A percentile compares a stretch with the other conserved stretches of the same genome.
Evolutionary conservation across 37 sponge, comb jelly and placozoan genomes (phyloP).

Genomic region (Cliona cf. orientalis): DNA sequence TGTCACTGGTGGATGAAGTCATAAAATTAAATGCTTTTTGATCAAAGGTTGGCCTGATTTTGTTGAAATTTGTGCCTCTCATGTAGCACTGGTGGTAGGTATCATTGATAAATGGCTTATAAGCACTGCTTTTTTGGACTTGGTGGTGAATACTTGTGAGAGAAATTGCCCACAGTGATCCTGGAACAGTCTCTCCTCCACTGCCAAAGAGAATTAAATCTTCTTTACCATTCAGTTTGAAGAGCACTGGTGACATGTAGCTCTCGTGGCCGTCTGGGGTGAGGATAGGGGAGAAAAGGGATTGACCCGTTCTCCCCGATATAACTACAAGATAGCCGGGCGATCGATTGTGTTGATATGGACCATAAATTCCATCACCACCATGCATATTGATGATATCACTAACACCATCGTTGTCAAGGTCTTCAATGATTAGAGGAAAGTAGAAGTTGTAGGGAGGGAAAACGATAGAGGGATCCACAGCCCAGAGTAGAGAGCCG

Average conservation of each 20-base stretch:
- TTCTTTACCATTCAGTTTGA: not conserved
- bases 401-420: conserved; percentile 75
- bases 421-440: conserved; percentile 62
- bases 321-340: conserved; percentile 52
- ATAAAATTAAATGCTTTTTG: not conserved
- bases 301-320: conserved; percentile 79
- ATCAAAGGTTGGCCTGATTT: conserved; percentile 8
- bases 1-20: not conserved
- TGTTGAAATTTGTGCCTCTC: not conserved
- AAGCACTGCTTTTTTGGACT: not conserved
- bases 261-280: conserved; percentile 81
- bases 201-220: conserved; percentile 80
- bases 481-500: conserved; percentile 66
- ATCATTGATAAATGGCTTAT: not conserved
- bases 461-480: conserved; percentile 32
- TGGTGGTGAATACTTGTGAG: conserved; percentile 46
- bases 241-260: conserved; percentile 76
- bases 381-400: conserved; percentile 76
- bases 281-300: conserved; percentile 49
- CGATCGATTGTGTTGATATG: conserved; percentile 28
- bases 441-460: conserved; percentile 68
- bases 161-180: conserved; percentile 79
- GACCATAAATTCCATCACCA: conserved; percentile 62
- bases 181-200: conserved; percentile 84
- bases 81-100: conserved; percentile 13